Conservation (phyloP, 2,888 invertebrate species). For the Temnothorax rugatulus region DNA sequence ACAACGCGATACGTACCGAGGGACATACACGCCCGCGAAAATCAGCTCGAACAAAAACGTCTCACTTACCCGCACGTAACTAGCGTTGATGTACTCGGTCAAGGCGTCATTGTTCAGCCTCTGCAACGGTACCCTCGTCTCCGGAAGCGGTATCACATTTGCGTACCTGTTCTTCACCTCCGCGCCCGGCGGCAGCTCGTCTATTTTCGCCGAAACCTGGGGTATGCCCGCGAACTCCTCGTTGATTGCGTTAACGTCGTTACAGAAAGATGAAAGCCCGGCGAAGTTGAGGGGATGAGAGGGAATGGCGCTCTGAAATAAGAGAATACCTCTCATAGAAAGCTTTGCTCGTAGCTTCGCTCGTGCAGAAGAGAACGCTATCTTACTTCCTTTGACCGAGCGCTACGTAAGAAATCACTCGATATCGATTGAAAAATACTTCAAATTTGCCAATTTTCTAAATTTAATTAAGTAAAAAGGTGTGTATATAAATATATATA, state of each 20-base stretch:
- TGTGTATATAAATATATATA: background rate
- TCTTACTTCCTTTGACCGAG: constrained; percentile 6
- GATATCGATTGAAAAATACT: constrained; percentile 13
- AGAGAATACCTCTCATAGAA: constrained; percentile 39
- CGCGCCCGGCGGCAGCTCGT: constrained; percentile 94
- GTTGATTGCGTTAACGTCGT: constrained; percentile 91
- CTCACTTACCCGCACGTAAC: constrained; percentile 93
- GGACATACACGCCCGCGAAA: background rate
- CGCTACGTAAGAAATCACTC: background rate
- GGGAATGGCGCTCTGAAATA: constrained; percentile 86
- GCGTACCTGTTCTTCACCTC: constrained; percentile 97
- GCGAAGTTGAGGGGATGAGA: constrained; percentile 93
- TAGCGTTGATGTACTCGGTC: constrained; percentile 97
- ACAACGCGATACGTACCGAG: background rate
- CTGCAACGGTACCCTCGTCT: constrained; percentile 93
- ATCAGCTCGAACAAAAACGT: constrained; percentile 14
- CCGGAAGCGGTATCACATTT: constrained; percentile 97
- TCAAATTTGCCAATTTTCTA: background rate
- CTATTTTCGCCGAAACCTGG: constrained; percentile 92
- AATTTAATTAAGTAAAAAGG: background rate
- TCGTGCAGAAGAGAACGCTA: background rate
- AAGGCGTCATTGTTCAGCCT: constrained; percentile 91
- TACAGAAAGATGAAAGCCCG: constrained; percentile 91
- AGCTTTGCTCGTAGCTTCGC: background rate
- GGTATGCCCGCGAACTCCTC: constrained; percentile 95